These are phyloP conservation scores for Poeciliopsis retropinna DNA, from an alignment of 2,113 vertebrate genomes.

Conservation along the genomic window DNA sequence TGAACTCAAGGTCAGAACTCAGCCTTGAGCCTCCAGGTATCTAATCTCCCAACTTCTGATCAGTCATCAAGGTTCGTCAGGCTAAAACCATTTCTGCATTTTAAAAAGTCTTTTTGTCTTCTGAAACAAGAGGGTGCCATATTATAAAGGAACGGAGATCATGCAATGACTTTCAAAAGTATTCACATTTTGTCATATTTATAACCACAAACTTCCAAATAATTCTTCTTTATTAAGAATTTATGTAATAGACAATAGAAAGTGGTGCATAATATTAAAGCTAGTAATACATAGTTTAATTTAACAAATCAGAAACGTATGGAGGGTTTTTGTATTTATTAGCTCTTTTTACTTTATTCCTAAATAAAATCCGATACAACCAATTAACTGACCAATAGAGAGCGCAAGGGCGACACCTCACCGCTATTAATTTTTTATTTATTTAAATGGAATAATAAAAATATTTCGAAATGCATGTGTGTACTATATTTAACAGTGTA, in stretches of 20 bases:
- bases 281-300: not conserved
- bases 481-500: no score
- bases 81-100: constrained; percentile 27
- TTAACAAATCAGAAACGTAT: not conserved
- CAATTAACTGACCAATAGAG: no score
- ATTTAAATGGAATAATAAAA: no score
- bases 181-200: not conserved
- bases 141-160: not conserved
- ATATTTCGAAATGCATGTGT: no score
- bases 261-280: not conserved
- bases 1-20: constrained; percentile 61
- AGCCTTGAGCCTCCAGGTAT: constrained; percentile 39
- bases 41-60: constrained; percentile 66
- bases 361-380: no score
- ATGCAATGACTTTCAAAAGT: not conserved
- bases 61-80: constrained; percentile 61
- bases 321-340: no score
- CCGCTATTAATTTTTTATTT: no score
- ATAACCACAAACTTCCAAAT: not conserved
- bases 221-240: not conserved
- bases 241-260: not conserved
- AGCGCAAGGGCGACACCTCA: no score
- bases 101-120: constrained; percentile 35
- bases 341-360: no score
- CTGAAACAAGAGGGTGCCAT: constrained; percentile 7